Percentiles rank a stretch among this genome's conserved stretches.
Conservation (phyloP, 2,888 invertebrate genomes). For the Cephus nigrinus region DNA sequence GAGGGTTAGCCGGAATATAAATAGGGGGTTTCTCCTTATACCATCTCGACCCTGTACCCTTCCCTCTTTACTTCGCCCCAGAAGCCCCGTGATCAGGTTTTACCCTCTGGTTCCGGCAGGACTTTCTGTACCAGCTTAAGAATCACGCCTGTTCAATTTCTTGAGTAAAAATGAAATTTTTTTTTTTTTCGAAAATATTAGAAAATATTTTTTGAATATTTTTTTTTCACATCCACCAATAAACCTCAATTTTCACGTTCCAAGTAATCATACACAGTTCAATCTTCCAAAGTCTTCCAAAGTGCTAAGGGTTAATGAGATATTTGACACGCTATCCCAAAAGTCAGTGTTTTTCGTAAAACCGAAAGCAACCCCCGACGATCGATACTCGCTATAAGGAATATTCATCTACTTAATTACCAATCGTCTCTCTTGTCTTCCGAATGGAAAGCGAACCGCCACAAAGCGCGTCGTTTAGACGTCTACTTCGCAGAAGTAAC, state of each 20-base stretch:
- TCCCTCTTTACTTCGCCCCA: neutral
- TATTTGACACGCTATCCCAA: neutral
- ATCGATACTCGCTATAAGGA: too few relatives aligned
- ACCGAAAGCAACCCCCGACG: neutral
- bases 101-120: too few relatives aligned
- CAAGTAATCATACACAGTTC: too few relatives aligned
- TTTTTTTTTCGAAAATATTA: too few relatives aligned
- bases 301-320: too few relatives aligned
- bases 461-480: slow-evolving; percentile 49
- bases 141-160: too few relatives aligned
- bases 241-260: too few relatives aligned
- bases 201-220: too few relatives aligned
- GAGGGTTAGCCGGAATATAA: slow-evolving; percentile 66
- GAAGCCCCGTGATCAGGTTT: neutral
- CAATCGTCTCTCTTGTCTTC: slow-evolving; percentile 32
- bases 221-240: too few relatives aligned
- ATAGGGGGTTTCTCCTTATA: slow-evolving; percentile 55
- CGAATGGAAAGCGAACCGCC: slow-evolving; percentile 41
- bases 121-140: too few relatives aligned
- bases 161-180: too few relatives aligned
- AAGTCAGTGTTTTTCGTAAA: neutral
- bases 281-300: too few relatives aligned
- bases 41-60: neutral
- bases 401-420: slow-evolving; percentile 28
- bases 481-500: slow-evolving; percentile 54